Base-by-base conservation (phyloP, 1,140 invertebrate species). In the Xylocopa sonorina region DNA sequence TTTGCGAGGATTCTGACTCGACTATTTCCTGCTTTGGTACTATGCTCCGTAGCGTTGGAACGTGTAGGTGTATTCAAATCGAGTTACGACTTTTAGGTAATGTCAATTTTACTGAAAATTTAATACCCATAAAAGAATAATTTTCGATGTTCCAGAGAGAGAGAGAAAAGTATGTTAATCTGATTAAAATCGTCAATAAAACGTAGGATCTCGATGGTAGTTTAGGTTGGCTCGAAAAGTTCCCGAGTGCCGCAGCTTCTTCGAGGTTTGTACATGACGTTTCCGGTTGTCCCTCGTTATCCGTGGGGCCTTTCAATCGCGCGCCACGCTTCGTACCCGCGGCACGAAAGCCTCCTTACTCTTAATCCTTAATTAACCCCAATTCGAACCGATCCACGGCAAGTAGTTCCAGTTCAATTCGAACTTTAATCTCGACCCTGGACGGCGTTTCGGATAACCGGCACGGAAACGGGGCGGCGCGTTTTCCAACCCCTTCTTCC, bases 321-420 rank as follows among this genome's bases (percentile, higher is more conserved):
- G 43, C 14, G 18, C 12, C 12, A 18, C 18, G 34, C 48, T 69
- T 60, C 55, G 75, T 69, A 77, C 16, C 41, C 64, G 32, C 24
- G 53, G 75, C 75, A 80, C 67, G 72, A 72, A 81, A 72, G 72
- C 72, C 57, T 84, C 55, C 82, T 72, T 68, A 34, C 71, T 84
- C 83, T 79, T 86, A 86, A 86, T 86, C 84, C 84, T 86, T 85
- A 86, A 86, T 86, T 86, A 86, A 86, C 84, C 80, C 68, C 71
- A 68, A 82, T 86, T 82, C 83, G 64, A 82, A 63, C 71, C 80
- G 74, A 86, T 86, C 74, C 55, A 66, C 29, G 53, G 24, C 69
- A 76, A 86, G 67, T 66, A 73, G 64, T 80, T 72, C 73, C 82
- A 53, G 60, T 67, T 75, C 77, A 66, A 84, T 71, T 72, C 84